Base-by-base conservation (phyloP, 2,888 invertebrate genomes). In the Cinara cedri region DNA sequence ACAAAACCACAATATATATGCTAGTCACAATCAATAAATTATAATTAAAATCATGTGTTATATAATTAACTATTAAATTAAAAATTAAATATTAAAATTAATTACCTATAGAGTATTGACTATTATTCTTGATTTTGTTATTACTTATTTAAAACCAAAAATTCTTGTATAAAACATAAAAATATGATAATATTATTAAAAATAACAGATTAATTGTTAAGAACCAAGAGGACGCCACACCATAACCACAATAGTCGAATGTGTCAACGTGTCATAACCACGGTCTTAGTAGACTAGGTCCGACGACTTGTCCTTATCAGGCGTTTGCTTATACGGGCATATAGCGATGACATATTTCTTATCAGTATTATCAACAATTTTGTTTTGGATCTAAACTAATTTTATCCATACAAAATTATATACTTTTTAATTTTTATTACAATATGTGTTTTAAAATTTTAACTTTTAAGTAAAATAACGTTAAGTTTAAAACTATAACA, bases 101-200 rank as follows among this genome's bases (percentile, higher is more conserved):
- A 26, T 60, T n/a, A 26, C 34, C n/a, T n/a, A n/a, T n/a, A 34
- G 34, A 34, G 3, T 34, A 4, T 4, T 34, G 3, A 34, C 3
- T 34, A 4, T 3, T 34, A 34, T 3, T 34, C 3, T 34, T 34
- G 34, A 34, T 34, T 34, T 34, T n/a, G n/a, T n/a, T n/a, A n/a
- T n/a, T n/a, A n/a, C n/a, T n/a, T n/a, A n/a, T n/a, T n/a, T n/a
- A n/a, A n/a, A n/a, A n/a, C n/a, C n/a, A n/a, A n/a, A n/a, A n/a
- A n/a, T 34, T 34, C 6, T 34, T 34, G 6, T 34, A 4, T 6
- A 34, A 34, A 34, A 34, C 34, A 6, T 34, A 6, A 34, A 4
- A 34, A 6, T 6, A 34, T 72, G 60, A 72, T 72, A 49, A 60
- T 57, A 57, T 60, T 72, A 72, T 57, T 57, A 21, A 54, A 34